Evolutionary conservation across 2,113 vertebrate genomes (phyloP).

Genomic region (Puntigrus tetrazona): DNA sequence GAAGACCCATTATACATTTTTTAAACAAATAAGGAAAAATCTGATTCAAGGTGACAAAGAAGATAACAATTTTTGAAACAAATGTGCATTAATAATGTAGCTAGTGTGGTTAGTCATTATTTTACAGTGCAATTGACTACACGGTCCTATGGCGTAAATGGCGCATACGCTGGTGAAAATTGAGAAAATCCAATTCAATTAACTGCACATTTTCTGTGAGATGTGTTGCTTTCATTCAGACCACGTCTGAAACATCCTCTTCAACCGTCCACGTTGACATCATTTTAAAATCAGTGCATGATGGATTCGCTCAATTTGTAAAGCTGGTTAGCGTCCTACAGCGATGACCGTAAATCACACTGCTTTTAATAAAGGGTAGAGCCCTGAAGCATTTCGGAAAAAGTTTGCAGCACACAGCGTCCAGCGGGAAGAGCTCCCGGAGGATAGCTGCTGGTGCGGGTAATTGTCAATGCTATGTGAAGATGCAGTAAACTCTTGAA

Average conservation of each 20-base stretch:
- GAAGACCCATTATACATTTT: neutral
- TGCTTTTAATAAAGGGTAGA: slow-evolving; percentile 47
- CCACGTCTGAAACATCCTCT: neutral
- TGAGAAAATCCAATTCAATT: too few species aligned
- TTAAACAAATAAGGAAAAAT: too few species aligned
- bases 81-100: too few species aligned
- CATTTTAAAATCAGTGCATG: slow-evolving; percentile 24
- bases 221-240: slow-evolving; percentile 4
- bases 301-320: slow-evolving; percentile 23
- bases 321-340: slow-evolving; percentile 23
- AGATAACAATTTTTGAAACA: too few species aligned
- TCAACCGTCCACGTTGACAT: slow-evolving; percentile 10
- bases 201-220: neutral
- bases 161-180: too few species aligned
- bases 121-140: too few species aligned
- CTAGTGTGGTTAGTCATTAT: too few species aligned
- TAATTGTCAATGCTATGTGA: slow-evolving; percentile 40
- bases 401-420: neutral
- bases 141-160: too few species aligned
- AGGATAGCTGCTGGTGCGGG: neutral
- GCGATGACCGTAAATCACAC: slow-evolving; percentile 50
- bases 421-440: neutral
- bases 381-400: slow-evolving; percentile 1
- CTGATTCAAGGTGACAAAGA: too few species aligned
- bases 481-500: neutral